Percentiles rank a stretch among this genome's conserved stretches.
Conservation (phyloP, 2,797 vertebrate genomes). For the Varecia variegata region DNA sequence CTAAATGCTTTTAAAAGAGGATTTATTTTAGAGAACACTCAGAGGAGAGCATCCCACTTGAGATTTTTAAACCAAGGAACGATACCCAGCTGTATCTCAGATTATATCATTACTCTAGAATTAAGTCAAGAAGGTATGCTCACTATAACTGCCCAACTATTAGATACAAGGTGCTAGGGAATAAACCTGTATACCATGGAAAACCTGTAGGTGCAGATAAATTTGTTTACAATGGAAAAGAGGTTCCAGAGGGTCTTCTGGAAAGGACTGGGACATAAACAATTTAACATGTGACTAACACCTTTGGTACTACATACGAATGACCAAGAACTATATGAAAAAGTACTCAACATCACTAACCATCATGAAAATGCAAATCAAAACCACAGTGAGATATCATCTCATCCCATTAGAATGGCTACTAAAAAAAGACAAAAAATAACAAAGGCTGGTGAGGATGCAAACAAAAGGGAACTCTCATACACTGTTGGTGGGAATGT, state of each 20-base stretch:
- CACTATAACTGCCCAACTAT: background rate
- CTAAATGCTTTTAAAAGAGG: background rate
- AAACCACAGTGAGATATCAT: background rate
- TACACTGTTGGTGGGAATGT: background rate
- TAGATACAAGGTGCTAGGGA: background rate
- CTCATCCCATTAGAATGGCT: background rate
- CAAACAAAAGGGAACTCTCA: background rate
- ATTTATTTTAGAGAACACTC: background rate
- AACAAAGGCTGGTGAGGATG: background rate
- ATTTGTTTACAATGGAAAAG: background rate
- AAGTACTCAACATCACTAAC: background rate
- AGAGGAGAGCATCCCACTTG: background rate
- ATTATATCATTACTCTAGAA: background rate
- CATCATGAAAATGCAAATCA: background rate
- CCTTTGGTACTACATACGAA: background rate
- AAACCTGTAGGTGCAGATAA: background rate
- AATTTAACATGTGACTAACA: background rate
- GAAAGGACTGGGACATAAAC: background rate
- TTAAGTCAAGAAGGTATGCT: background rate
- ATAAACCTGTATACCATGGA: background rate
- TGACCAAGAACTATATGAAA: background rate
- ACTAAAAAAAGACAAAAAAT: background rate
- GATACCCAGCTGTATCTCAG: background rate
- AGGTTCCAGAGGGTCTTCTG: background rate
- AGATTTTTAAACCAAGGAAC: background rate